These are phyloP conservation scores for Selenia dentaria DNA, from an alignment of 2,888 invertebrate genomes.

Conservation along the genomic window DNA sequence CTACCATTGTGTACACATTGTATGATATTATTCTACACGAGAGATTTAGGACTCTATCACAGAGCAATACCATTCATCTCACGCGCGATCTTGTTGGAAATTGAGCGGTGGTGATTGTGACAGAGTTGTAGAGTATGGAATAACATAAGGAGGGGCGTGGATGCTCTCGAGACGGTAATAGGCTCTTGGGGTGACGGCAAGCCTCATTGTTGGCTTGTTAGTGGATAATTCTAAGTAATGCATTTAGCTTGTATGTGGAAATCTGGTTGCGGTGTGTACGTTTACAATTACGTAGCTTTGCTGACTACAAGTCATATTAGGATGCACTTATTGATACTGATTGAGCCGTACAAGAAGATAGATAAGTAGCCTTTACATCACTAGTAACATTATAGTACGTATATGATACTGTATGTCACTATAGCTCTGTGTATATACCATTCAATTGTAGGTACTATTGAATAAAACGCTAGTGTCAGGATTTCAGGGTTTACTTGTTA, in stretches of 20 bases:
- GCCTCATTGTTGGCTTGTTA: conserved; percentile 81
- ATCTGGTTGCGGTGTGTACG: conserved; percentile 52
- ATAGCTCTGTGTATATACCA: no score
- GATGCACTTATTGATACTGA: no score
- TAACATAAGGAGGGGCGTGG: conserved; percentile 70
- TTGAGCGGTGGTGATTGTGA: conserved; percentile 46
- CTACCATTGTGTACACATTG: conserved; percentile 79
- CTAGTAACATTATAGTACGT: no score
- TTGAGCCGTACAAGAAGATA: no score
- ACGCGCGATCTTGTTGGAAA: conserved; percentile 25
- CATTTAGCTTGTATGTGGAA: conserved; percentile 59
- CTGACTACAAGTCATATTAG: no score
- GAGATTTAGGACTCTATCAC: conserved; percentile 64
- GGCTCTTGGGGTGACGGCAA: conserved; percentile 77
- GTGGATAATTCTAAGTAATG: conserved; percentile 71
- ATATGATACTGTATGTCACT: no score
- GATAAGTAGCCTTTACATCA: no score
- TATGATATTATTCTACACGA: conserved; percentile 56
- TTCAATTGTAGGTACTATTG: no score
- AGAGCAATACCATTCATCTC: conserved; percentile 34
- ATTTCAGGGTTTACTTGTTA: no score
- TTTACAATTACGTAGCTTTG: conserved; percentile 4
- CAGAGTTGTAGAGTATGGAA: conserved; percentile 61
- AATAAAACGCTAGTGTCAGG: no score
- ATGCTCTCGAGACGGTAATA: conserved; percentile 74